These are phyloP conservation scores for Nasalis larvatus DNA, from an alignment of 2,113 vertebrate species.

Conservation along the genomic window DNA sequence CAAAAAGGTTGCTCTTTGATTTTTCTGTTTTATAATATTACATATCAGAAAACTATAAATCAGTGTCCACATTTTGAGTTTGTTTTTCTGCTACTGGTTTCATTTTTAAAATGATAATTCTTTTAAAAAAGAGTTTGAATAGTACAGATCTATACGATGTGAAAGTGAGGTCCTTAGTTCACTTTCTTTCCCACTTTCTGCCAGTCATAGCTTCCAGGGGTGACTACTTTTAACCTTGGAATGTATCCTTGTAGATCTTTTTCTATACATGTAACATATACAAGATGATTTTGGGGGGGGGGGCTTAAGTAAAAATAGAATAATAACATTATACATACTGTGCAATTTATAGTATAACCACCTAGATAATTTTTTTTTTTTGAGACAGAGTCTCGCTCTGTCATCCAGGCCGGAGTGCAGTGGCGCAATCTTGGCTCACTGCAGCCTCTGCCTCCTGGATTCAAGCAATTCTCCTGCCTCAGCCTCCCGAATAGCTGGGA, in stretches of 20 bases:
- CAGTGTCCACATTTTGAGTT: not conserved
- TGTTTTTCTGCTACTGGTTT: not conserved
- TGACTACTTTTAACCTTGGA: not conserved
- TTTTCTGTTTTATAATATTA: not conserved
- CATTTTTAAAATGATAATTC: not conserved
- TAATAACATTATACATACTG: not conserved
- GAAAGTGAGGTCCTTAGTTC: not conserved
- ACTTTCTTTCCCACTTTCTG: not conserved
- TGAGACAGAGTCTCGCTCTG: too few species aligned
- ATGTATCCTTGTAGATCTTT: not conserved
- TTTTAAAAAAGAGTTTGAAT: not conserved
- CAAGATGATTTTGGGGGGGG: not conserved
- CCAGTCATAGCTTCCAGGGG: not conserved
- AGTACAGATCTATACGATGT: not conserved
- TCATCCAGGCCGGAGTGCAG: too few species aligned
- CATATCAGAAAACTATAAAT: not conserved
- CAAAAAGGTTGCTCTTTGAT: not conserved
- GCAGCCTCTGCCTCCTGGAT: too few species aligned
- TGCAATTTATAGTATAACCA: not conserved
- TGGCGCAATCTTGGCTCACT: too few species aligned
- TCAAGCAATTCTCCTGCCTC: too few species aligned
- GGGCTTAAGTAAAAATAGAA: not conserved
- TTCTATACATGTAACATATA: not conserved
- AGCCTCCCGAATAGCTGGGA: too few species aligned
- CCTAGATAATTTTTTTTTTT: not conserved